Percentiles rank a stretch among this genome's conserved stretches.
These are phyloP conservation scores for Schizopygopsis malacanthus DNA, from an alignment of 2,797 vertebrate species.

Conservation along the genomic window DNA sequence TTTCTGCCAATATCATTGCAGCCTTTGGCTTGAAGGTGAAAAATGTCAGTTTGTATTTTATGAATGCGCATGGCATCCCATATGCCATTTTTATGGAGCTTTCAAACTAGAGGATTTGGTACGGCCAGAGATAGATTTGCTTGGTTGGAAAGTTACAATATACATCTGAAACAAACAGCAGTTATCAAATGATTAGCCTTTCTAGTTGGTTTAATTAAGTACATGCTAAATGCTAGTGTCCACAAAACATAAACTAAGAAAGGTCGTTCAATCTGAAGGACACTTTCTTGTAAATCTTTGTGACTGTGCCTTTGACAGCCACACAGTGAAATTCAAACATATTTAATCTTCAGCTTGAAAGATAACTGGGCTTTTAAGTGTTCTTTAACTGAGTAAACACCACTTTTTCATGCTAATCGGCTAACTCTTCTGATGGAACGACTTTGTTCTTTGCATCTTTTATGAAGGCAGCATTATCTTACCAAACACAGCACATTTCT, in stretches of 20 bases:
- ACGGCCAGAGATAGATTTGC: not conserved
- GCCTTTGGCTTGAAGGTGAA: constrained; percentile 44
- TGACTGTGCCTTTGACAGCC: constrained; percentile 1
- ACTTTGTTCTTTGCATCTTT: constrained; percentile 46
- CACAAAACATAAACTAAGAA: constrained; percentile 8
- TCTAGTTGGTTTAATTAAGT: not conserved
- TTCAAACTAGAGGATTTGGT: not conserved
- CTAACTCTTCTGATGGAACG: constrained; percentile 17
- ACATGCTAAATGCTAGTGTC: not conserved
- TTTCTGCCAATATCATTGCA: constrained; percentile 42
- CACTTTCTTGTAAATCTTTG: constrained; percentile 15
- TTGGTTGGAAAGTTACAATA: not conserved
- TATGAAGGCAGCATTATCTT: constrained; percentile 41
- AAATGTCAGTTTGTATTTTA: constrained; percentile 35
- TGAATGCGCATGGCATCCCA: constrained; percentile 28
- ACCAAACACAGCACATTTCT: constrained; percentile 27
- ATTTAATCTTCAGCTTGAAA: constrained; percentile 34
- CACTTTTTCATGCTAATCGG: constrained; percentile 32
- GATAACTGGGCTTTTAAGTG: constrained; percentile 37
- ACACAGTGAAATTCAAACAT: not conserved
- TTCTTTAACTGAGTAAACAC: constrained; percentile 38
- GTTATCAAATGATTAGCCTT: not conserved
- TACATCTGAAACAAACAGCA: not conserved
- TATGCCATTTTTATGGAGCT: constrained; percentile 27
- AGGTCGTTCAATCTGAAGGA: constrained; percentile 2